Base-by-base conservation (phyloP, 2,888 invertebrate genomes). In the Oligia fasciuncula region DNA sequence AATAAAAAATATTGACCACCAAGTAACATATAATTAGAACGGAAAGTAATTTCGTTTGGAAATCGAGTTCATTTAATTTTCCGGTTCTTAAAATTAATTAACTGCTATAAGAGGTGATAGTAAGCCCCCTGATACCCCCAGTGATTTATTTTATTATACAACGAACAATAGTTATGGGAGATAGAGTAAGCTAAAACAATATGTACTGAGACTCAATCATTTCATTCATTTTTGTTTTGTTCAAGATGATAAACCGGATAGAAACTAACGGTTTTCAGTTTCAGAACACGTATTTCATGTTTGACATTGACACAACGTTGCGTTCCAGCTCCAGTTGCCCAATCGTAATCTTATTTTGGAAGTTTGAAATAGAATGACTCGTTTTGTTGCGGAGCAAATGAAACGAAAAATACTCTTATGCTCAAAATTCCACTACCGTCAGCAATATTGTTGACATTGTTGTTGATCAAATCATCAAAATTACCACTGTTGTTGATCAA, bases 401-500 rank as follows among this genome's bases (percentile, higher is more conserved):
- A 72, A 35, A 76, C 11, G 60, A 54, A 69, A 71, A 43, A 69
- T 11, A 40, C 6, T 19, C 13, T 11, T 2, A 77, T 40, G 77
- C 11, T 70, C 46, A 14, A 46, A 63, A 13, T 43, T 62, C n/a
- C 13, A 43, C 6, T 19, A 23, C 17, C 17, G 17, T 57, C 17
- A 70, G 5, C 23, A 40, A 3, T 57, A 60, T 23, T 49, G 13
- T 51, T 73, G 73, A 3, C 40, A 60, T 23, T 49, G 13, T 51
- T 73, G 73, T 80, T 80, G 66, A 80, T 80, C n/a, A 62, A 62
- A 79, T 71, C 72, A 40, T 68, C 35, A 67, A 80, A 79, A 29
- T 29, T 29, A 29, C 29, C 29, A 29, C 29, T 29, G 29, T 29
- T 29, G 29, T 29, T 29, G 29, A 29, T 29, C n/a, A 62, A 62